Evolutionary conservation across 1,140 invertebrate species (phyloP).

Genomic region (Stegodyphus mimosarum): DNA sequence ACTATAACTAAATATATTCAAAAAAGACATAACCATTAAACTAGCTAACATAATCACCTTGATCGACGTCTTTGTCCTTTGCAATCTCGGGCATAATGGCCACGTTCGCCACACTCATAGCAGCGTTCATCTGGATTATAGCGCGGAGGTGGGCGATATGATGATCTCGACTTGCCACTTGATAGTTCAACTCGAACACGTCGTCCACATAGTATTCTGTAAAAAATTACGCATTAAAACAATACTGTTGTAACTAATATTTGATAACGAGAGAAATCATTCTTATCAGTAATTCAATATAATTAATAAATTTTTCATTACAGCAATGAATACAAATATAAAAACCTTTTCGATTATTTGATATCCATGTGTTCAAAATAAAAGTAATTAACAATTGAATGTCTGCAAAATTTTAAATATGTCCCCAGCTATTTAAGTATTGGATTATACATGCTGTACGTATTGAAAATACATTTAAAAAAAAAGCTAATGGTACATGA

Average conservation of each 20-base stretch:
- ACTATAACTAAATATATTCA: neutral
- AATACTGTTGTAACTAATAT: neutral
- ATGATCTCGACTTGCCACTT: conserved; percentile 76
- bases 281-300: too few species aligned
- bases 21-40: neutral
- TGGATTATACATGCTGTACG: too few species aligned
- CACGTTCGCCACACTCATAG: conserved; percentile 91
- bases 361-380: too few species aligned
- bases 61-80: conserved; percentile 67
- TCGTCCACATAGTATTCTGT: conserved; percentile 84
- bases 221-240: conserved; percentile 38
- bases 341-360: too few species aligned
- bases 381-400: too few species aligned
- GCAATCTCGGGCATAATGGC: conserved; percentile 92
- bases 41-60: neutral
- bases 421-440: too few species aligned
- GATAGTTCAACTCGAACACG: conserved; percentile 92
- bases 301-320: too few species aligned
- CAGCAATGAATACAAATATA: too few species aligned
- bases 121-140: conserved; percentile 88
- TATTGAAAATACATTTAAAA: too few species aligned
- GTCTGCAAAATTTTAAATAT: too few species aligned
- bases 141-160: conserved; percentile 69
- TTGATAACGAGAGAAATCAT: too few species aligned
- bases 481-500: too few species aligned